Base-by-base conservation (phyloP, 1,140 invertebrate species). In the Littorina saxatilis region DNA sequence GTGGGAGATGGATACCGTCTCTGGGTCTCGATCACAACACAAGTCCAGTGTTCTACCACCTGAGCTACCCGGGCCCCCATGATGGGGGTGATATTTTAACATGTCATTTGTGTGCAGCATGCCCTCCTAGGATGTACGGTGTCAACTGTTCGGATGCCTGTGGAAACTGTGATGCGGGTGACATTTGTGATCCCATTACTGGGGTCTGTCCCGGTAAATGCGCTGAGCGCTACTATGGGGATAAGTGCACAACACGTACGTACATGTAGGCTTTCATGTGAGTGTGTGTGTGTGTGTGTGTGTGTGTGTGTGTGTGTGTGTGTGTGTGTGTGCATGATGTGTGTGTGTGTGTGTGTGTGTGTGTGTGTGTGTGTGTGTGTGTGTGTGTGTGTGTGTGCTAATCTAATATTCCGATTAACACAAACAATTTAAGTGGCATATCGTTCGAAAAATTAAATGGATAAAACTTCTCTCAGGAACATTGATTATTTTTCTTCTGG, bases 321-420 rank as follows among this genome's bases (percentile, higher is more conserved):
- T 83, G 58, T 83, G 80, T 83, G 68, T 77, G 80, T 83, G 61
- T 83, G 80, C 76, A 66, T 83, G 47, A 68, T 83, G 61, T 82
- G 72, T 83, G 74, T 84, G 81, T 79, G 81, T 83, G 83, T 84
- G 81, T 82, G 83, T 84, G 55, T 84, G 80, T 82, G 73, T 84
- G 80, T 83, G 73, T 82, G 80, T 84, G 66, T 80, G 75, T 80
- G 66, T 75, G 79, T 80, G 61, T 83, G 68, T 83, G 78, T 58
- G 43, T 47, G 78, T 83, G 78, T 58, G 81, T 82, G 58, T 82
- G 81, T 80, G 78, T 83, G 82, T 80, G 55, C 74, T 35, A 55
- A 43, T 68, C n/a, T n/a, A n/a, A n/a, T n/a, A n/a, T n/a, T n/a
- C n/a, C n/a, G n/a, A n/a, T n/a, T n/a, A n/a, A n/a, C n/a, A n/a